These are phyloP conservation scores for Ophthalmolycus amberensis DNA, from an alignment of 2,113 vertebrate genomes.

Conservation along the genomic window DNA sequence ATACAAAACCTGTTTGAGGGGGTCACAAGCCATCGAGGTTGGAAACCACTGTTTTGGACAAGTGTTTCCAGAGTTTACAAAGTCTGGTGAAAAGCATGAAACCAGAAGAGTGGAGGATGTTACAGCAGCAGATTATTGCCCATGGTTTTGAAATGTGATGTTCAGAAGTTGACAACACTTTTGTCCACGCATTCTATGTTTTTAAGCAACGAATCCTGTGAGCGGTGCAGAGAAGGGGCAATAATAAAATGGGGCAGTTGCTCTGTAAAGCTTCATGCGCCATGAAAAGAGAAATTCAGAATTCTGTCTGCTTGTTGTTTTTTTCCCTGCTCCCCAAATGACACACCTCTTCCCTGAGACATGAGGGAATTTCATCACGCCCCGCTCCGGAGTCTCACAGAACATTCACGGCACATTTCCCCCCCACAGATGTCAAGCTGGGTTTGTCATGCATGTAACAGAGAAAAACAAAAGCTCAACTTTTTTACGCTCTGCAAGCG, in stretches of 20 bases:
- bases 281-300: constrained; percentile 18
- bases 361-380: constrained; percentile 20
- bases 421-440: constrained; percentile 38
- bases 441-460: constrained; percentile 32
- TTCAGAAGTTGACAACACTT: neutral
- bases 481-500: neutral
- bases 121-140: neutral
- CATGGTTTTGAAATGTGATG: neutral
- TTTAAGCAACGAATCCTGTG: neutral
- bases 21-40: neutral
- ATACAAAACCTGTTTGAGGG: neutral
- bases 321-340: neutral
- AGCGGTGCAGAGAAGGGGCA: neutral
- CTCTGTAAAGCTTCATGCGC: neutral
- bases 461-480: neutral
- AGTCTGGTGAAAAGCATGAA: neutral
- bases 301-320: constrained; percentile 7
- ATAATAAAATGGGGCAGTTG: neutral
- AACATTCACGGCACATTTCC: constrained; percentile 32
- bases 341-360: constrained; percentile 6
- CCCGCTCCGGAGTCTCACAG: constrained; percentile 22
- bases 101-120: neutral
- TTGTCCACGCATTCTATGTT: neutral
- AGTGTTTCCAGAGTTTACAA: neutral
- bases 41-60: neutral